These are phyloP conservation scores for Esperia sulphurella DNA, from an alignment of 2,888 invertebrate species.

Conservation along the genomic window DNA sequence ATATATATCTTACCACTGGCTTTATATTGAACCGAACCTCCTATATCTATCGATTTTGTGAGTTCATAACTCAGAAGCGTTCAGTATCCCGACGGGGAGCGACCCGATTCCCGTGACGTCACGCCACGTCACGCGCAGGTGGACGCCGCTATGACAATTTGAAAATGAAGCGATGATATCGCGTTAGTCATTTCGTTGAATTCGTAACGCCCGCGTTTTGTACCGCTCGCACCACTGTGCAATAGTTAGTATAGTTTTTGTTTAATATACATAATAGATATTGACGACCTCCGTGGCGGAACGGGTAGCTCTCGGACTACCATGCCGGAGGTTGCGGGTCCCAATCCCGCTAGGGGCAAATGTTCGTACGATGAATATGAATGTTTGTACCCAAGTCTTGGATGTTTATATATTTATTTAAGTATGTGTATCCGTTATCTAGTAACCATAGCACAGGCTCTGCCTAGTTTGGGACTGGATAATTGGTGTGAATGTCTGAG, in stretches of 20 bases:
- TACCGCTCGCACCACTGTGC: constrained; percentile 10
- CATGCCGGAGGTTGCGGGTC: too few species aligned
- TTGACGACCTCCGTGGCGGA: too few species aligned
- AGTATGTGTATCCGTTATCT: too few species aligned
- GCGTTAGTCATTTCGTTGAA: constrained; percentile 46
- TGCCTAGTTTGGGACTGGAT: too few species aligned
- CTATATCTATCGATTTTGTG: constrained; percentile 9
- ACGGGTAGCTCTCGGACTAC: too few species aligned
- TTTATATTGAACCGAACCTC: not conserved
- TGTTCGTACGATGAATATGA: too few species aligned
- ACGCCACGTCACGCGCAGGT: constrained; percentile 26
- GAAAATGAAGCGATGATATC: constrained; percentile 48
- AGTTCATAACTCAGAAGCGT: constrained; percentile 27
- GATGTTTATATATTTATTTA: too few species aligned
- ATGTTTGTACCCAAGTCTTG: too few species aligned
- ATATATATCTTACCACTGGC: too few species aligned
- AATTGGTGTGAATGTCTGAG: too few species aligned
- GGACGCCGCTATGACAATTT: constrained; percentile 39
- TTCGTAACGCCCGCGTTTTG: constrained; percentile 46
- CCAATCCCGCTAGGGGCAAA: too few species aligned
- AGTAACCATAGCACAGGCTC: too few species aligned
- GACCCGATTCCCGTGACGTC: constrained; percentile 9
- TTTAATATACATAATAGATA: not conserved
- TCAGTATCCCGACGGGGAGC: constrained; percentile 22
- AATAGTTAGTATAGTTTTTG: not conserved